Base-by-base conservation (phyloP, 2,113 vertebrate species). In the Melierax canorus region DNA sequence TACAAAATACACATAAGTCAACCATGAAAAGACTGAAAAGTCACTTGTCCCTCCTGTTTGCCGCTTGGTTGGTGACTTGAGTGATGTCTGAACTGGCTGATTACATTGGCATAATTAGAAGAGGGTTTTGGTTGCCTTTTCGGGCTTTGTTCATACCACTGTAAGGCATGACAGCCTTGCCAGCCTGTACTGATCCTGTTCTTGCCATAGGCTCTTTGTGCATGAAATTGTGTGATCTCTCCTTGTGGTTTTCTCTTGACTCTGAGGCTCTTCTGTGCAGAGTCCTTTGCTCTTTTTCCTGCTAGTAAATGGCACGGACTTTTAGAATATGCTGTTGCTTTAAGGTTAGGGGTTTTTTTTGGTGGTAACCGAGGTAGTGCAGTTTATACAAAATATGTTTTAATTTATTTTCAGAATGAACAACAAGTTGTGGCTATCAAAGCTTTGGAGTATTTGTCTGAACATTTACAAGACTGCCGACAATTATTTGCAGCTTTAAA, bases 361-460 rank as follows among this genome's bases (percentile, higher is more conserved):
- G 39, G 38, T 60, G 27, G 12, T 69, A 59, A 50, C 66, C 41
- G 60, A 72, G 21, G 62, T 26, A 66, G 30, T 64, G 38, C 26
- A 88, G 32, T 55, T 46, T 41, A 26, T 51, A 69, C 43, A 93
- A 91, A 92, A 45, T 14, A 3, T 74, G 32, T 97, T 95, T 93
- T 86, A 38, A 86, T 93, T 51, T 89, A 22, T 87, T 98, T 96
- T 95, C 97, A 99, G 99, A 98, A 98, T 81, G 96, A 97, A 75
- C 98, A 99, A 68, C 95, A 98, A 76, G 95, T 97, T 91, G 98
- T 95, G 27, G 99, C 99, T 82, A 95, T 97, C 83, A 99, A 98
- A 97, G 98, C 98, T 58, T 97, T 99, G 96, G 98, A 99, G 86
- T 98, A 95, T 97, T 97, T 99, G 87, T 98, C 98, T 98, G 96